phyloP scores from a whole-genome alignment of 2,888 invertebrate species.

The Drosophila nr. fundita region DNA sequence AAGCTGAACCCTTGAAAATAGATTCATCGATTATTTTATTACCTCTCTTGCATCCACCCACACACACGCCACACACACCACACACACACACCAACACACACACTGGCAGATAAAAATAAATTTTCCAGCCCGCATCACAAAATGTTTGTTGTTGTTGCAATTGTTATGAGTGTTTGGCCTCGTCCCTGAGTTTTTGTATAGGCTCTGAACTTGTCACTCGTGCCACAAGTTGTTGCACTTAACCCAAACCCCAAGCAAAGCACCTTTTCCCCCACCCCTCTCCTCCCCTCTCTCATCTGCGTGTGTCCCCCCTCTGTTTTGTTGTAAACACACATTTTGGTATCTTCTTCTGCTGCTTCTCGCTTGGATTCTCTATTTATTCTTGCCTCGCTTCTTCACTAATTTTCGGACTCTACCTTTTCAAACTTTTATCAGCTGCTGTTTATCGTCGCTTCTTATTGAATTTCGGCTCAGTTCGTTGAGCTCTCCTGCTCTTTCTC shows the following conservation, averaged over 20 bases:
- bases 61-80: constrained; percentile 34
- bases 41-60: constrained; percentile 50
- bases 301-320: background rate
- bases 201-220: constrained; percentile 69
- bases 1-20: constrained; percentile 33
- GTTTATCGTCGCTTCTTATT: constrained; percentile 75
- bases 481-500: constrained; percentile 21
- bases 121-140: constrained; percentile 37
- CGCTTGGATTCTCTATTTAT: constrained; percentile 10
- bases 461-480: constrained; percentile 65
- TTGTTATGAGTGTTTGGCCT: constrained; percentile 54
- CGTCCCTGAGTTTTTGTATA: constrained; percentile 11
- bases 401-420: constrained; percentile 70
- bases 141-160: constrained; percentile 28
- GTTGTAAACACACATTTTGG: constrained; percentile 24
- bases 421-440: constrained; percentile 71
- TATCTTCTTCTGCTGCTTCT: constrained; percentile 38
- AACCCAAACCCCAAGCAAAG: constrained; percentile 18
- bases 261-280: background rate
- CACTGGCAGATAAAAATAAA: constrained; percentile 7
- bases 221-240: constrained; percentile 75
- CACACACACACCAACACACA: constrained; percentile 9
- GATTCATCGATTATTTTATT: constrained; percentile 70
- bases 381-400: constrained; percentile 46
- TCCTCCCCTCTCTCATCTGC: background rate